Evolutionary conservation across 2,113 vertebrate genomes (phyloP), one percentile per base, ranked within the genome.

Genomic region (Prochilodus magdalenae): DNA sequence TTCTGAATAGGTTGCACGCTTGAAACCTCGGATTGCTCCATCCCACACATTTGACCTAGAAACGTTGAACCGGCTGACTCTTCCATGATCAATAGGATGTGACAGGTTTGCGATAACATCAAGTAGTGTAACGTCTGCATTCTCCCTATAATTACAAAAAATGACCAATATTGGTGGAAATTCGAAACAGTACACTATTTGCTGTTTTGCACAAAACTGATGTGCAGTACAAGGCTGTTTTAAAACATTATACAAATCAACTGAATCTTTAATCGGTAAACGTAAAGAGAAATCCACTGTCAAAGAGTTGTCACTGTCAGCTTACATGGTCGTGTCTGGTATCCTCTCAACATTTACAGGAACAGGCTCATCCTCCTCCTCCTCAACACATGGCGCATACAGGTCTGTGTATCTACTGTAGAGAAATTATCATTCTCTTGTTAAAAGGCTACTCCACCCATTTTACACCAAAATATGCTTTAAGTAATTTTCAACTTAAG

Each of bases 1-100:
- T 86, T 85, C 80, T 47, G 82, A 87, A 51, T 66, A 86, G 57
- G 70, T 63, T 75, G 33, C 33, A 81, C 24, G 30, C 53, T 73
- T 86, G 73, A 85, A 86, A 76, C 80, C 80, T 77, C 73, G 2
- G 30, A 82, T 27, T 53, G 73, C 80, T 66, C 73, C 47, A 71
- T 75, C 71, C 71, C 71, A 81, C 14, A 81, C 47, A 74, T 81
- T 66, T 66, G 79, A 49, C 59, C 74, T 12, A 59, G 51, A 71
- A 67, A 77, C 55, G 53, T 55, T 55, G 53, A 55, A 55, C 53
- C 53, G 16, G 18, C 53, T 69, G 63, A 66, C 76, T 57, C 13
- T 69, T 81, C 57, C 59, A 75, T 75, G 72, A 75, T 82, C 80
- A 82, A 82, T 69, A 74, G 16, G 57, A 62, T 66, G 80, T n/a